Evolutionary conservation across 2,888 invertebrate genomes (phyloP).

Genomic region (Pelosia muscerda): DNA sequence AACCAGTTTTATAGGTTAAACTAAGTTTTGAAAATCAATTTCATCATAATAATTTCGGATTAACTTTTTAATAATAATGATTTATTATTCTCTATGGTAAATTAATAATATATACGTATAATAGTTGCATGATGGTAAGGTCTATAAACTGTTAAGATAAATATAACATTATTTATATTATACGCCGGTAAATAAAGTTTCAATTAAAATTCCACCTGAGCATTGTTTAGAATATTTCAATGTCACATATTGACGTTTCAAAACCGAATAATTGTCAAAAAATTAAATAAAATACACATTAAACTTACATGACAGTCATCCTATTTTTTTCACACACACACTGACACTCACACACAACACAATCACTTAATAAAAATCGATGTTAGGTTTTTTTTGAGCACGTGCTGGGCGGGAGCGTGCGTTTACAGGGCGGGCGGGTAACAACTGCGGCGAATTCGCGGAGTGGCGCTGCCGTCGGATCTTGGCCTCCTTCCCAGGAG

Average conservation of each 20-base stretch:
- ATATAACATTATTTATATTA: not conserved
- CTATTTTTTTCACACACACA: slow-evolving; percentile 51
- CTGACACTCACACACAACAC: slow-evolving; percentile 58
- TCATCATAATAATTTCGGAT: not conserved
- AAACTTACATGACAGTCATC: slow-evolving; percentile 51
- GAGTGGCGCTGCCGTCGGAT: slow-evolving; percentile 56
- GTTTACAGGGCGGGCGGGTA: slow-evolving; percentile 50
- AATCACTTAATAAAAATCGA: slow-evolving; percentile 57
- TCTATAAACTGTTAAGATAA: not conserved
- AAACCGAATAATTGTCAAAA: slow-evolving; percentile 21
- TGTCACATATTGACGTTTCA: slow-evolving; percentile 2
- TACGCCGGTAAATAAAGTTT: not conserved
- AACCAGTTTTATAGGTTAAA: slow-evolving; percentile 32
- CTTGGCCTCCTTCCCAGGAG: slow-evolving; percentile 39
- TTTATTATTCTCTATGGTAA: no score
- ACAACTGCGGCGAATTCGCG: slow-evolving; percentile 56
- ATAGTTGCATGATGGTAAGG: no score
- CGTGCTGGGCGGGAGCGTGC: slow-evolving; percentile 45
- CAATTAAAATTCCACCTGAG: not conserved
- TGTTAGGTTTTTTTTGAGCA: slow-evolving; percentile 49
- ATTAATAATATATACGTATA: no score
- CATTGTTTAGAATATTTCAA: slow-evolving; percentile 19
- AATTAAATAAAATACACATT: slow-evolving; percentile 25
- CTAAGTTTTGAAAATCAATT: slow-evolving; percentile 21
- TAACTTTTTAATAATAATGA: not conserved